Evolutionary conservation across 2,888 invertebrate species (phyloP).

Genomic region (Synanthedon myopaeformis): DNA sequence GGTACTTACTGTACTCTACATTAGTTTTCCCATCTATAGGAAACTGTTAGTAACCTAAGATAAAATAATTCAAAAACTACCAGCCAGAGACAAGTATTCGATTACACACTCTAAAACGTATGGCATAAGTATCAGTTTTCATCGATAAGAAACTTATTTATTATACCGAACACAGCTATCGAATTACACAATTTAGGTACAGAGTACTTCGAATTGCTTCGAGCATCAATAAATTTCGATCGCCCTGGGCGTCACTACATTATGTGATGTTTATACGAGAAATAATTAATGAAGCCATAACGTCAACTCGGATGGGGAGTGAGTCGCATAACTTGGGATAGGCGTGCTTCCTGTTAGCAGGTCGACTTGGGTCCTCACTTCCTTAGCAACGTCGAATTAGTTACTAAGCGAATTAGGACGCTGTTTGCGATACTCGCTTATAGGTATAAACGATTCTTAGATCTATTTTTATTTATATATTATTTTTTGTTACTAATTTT

Average conservation of each 20-base stretch:
- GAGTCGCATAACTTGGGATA: conserved; percentile 12
- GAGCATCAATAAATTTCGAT: conserved; percentile 10
- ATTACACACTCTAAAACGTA: not conserved
- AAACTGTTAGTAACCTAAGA: too few relatives aligned
- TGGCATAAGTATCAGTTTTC: not conserved
- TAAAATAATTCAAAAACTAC: too few relatives aligned
- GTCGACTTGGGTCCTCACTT: conserved; percentile 29
- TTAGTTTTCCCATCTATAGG: too few relatives aligned
- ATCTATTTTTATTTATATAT: too few relatives aligned
- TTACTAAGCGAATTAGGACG: conserved; percentile 6
- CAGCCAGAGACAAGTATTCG: not conserved
- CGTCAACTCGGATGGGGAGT: conserved; percentile 7
- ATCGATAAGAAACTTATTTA: not conserved
- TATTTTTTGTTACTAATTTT: too few relatives aligned
- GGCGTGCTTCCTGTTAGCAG: conserved; percentile 21
- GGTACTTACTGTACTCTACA: too few relatives aligned
- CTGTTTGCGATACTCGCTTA: too few relatives aligned
- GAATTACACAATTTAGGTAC: not conserved
- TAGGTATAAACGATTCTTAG: too few relatives aligned
- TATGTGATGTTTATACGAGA: conserved; percentile 15
- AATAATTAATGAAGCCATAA: conserved; percentile 21
- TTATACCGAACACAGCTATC: not conserved
- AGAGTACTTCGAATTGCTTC: not conserved
- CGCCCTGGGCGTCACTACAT: conserved; percentile 12
- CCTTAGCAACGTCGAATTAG: conserved; percentile 26